Evolutionary conservation across 2,797 vertebrate species (phyloP), one percentile per base, ranked within the genome.

Genomic region (Brachyalestes nurse): DNA sequence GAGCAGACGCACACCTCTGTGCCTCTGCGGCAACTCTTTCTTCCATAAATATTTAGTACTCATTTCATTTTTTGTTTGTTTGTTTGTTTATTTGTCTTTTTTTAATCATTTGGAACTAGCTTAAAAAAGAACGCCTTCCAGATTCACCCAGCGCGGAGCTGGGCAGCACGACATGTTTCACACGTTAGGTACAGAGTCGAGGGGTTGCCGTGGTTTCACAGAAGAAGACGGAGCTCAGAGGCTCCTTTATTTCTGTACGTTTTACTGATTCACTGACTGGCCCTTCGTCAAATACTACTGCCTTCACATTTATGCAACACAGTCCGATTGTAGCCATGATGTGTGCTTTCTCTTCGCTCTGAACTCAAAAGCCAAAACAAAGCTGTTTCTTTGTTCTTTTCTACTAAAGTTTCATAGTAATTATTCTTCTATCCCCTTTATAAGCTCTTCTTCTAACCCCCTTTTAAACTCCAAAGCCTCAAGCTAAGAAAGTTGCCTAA

Each of bases 71-170:
- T 86, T 75, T 83, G 42, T 73, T 92, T 94, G 95, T 94, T 93
- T 93, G 90, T 91, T 91, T 93, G 89, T 95, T 94, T 94, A 94
- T 79, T 34, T 34, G 34, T 34, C 34, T 34, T 51, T 70, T n/a
- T 92, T 93, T 92, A 72, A 72, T 72, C 28, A 51, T 81, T 72
- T 21, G 71, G 49, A 64, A 92, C 92, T 91, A 81, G 85, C 91
- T 88, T 93, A 93, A 91, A 51, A 92, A 95, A 92, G 91, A 93
- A 93, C 92, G 94, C 94, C 95, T 93, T 93, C 93, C 85, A 82
- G 95, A 96, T 93, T 94, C 92, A 92, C 95, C 92, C 86, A 86
- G 90, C 94, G 89, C 95, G 93, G 21, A 57, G 25, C 38, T 72
- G 71, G 58, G 40, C 14, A 62, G 58, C 66, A 64, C 42, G 40